Evolutionary conservation across 2,888 invertebrate genomes (phyloP).

Genomic region (Trachelus stipa): DNA sequence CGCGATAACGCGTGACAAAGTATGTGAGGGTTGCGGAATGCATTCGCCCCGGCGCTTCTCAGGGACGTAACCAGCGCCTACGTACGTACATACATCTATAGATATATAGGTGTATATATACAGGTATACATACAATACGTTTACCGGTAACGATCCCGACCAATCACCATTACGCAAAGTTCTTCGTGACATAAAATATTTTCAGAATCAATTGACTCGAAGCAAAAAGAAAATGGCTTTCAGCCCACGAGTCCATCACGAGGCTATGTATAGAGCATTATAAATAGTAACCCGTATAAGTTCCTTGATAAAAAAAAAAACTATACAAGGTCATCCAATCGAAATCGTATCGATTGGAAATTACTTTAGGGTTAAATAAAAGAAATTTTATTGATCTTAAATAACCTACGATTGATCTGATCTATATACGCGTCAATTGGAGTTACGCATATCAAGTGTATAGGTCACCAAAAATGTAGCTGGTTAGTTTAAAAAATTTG

Average conservation of each 20-base stretch:
- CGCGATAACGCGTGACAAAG: conserved; percentile 7
- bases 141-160: conserved; percentile 27
- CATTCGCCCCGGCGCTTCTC: background rate
- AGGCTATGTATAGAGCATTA: background rate
- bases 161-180: conserved; percentile 46
- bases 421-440: no score
- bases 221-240: background rate
- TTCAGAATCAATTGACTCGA: background rate
- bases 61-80: background rate
- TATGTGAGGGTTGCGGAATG: conserved; percentile 5
- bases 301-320: background rate
- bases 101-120: background rate
- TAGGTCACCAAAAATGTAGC: accelerated
- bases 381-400: no score
- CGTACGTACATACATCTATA: background rate
- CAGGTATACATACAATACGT: conserved; percentile 18
- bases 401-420: no score
- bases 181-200: background rate
- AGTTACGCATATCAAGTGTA: no score
- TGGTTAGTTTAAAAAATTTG: background rate
- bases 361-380: no score
- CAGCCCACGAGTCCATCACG: background rate
- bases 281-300: background rate
- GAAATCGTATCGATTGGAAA: background rate
- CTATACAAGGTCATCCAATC: background rate